Base-by-base conservation (phyloP, 2,888 invertebrate species). In the Gymnoscelis rufifasciata region DNA sequence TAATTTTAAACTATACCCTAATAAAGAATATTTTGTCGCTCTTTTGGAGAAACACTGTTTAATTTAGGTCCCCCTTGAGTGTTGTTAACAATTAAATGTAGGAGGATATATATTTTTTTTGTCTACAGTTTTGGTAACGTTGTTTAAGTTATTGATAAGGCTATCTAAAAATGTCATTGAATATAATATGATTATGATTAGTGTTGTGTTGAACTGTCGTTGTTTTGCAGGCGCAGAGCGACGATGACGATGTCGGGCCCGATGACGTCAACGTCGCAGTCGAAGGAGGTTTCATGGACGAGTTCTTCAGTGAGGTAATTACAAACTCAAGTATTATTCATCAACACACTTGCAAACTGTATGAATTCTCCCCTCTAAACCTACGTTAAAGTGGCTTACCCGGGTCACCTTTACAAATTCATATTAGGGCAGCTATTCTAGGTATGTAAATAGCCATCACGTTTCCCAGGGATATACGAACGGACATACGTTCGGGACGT, bases 261-360 rank as follows among this genome's bases (percentile, higher is more conserved):
- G 97, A 97, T 88, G 97, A 97, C 83, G 97, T 97, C 87, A 95
- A 97, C 84, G 97, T 98, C 90, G 96, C 94, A 82, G 96, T 97
- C 76, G 97, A 97, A 84, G 94, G 94, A 64, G 97, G 97, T 74
- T 98, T 97, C 90, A 99, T 99, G 98, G 98, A 99, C 84, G 98
- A 98, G 86, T 99, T 99, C 91, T 99, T 99, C 90, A 97, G 97
- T 88, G 99, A 99, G 94, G 97, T 97, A 81, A 90, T 90, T 24
- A 15, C 13, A 6, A 30, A 29, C 35, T 19, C 29, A 12, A 4
- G 13, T 30, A 8, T 12, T 12, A 3, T 19, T 10, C n/a, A 19
- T 2, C n/a, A 10, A 35, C 15, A 35, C 35, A 11, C 7, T 35
- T 35, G 19, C 15, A 35, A 15, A 11, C 7, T 35, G 15, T 35